Percentiles rank a stretch among this genome's conserved stretches.
phyloP scores from a whole-genome alignment of 2,113 vertebrate genomes.

The Cheirogaleus medius region DNA sequence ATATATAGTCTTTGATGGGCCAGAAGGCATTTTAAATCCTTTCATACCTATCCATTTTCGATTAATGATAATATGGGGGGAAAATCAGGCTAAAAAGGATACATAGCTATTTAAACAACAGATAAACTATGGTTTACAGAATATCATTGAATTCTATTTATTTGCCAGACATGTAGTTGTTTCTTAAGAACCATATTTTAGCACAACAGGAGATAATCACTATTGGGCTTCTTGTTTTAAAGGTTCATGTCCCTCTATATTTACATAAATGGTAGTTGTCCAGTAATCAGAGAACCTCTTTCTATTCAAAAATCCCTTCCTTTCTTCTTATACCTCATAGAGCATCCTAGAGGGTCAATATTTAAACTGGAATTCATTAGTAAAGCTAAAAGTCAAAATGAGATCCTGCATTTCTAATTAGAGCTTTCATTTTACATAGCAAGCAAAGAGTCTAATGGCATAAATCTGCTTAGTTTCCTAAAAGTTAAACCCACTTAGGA shows the following conservation, averaged over 20 bases:
- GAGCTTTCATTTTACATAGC: background rate
- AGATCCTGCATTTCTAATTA: background rate
- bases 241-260: background rate
- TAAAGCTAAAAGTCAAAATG: background rate
- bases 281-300: background rate
- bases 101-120: background rate
- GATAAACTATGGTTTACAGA: background rate
- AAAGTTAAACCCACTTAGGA: background rate
- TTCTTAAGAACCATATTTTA: background rate
- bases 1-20: background rate
- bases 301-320: background rate
- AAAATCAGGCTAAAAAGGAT: background rate
- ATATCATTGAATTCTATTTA: background rate
- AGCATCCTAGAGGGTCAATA: background rate
- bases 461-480: background rate
- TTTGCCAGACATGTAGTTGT: background rate
- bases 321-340: background rate
- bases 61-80: background rate
- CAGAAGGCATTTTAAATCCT: background rate
- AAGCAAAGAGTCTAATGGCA: background rate
- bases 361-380: background rate
- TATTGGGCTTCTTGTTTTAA: background rate
- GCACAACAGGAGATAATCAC: conserved; percentile 1
- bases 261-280: background rate
- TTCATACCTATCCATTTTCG: background rate